phyloP scores from a whole-genome alignment of 1,140 invertebrate species.

The Lordiphosa clarofinis region DNA sequence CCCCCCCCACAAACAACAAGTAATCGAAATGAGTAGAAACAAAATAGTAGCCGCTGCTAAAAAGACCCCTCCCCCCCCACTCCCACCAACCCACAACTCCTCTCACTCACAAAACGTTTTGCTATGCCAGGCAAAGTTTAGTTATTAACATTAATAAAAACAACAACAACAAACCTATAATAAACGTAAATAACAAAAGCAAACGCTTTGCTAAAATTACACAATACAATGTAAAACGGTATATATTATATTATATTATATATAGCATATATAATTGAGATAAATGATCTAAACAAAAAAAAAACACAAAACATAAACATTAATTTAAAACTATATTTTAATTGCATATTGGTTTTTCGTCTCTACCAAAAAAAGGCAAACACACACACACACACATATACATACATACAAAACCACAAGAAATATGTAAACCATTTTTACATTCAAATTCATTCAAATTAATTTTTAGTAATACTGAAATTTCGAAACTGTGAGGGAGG shows the following conservation, averaged over 20 bases:
- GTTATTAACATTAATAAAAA: conserved; percentile 47
- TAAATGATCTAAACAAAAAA: conserved; percentile 52
- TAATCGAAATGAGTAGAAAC: conserved; percentile 24
- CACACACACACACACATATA: conserved; percentile 25
- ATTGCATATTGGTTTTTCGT: conserved; percentile 71
- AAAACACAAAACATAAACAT: conserved; percentile 29
- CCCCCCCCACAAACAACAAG: conserved; percentile 16
- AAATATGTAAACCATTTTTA: conserved; percentile 73
- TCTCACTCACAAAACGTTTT: conserved; percentile 22
- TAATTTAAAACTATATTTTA: conserved; percentile 68
- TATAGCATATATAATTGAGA: conserved; percentile 72
- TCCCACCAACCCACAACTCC: conserved; percentile 10
- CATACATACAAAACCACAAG: conserved; percentile 29
- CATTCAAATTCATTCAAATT: conserved; percentile 75
- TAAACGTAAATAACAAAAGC: conserved; percentile 32
- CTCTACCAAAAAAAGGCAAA: conserved; percentile 51
- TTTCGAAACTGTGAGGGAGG: conserved; percentile 33
- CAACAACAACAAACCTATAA: conserved; percentile 18
- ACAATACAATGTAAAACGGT: conserved; percentile 72
- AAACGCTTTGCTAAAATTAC: conserved; percentile 65
- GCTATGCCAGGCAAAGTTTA: conserved; percentile 60
- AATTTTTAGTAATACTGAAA: conserved; percentile 76
- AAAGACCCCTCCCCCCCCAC: conserved; percentile 19
- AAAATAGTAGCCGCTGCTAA: conserved; percentile 41
- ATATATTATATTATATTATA: conserved; percentile 40